Percentiles rank a stretch among this genome's conserved stretches.
phyloP scores from a whole-genome alignment of 2,797 vertebrate species.

The Cynodonichthys magdalenae region DNA sequence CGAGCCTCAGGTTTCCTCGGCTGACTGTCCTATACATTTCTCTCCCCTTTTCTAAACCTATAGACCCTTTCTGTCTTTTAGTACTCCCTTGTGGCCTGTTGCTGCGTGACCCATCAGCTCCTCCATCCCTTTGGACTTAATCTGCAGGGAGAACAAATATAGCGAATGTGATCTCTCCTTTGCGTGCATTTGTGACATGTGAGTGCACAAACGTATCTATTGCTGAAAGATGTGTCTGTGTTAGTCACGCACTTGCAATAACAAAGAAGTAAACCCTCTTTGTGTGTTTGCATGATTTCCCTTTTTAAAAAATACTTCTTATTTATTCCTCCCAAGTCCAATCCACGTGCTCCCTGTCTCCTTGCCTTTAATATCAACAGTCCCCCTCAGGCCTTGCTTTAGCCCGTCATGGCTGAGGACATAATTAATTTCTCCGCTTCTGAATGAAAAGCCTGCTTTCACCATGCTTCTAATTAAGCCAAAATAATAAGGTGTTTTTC shows the following conservation, averaged over 20 bases:
- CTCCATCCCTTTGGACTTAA: slow-evolving; percentile 38
- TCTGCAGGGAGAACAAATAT: slow-evolving; percentile 65
- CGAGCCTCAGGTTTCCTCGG: slow-evolving; percentile 41
- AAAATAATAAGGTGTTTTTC: slow-evolving; percentile 67
- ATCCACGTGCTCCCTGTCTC: slow-evolving; percentile 34
- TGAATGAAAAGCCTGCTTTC: slow-evolving; percentile 75
- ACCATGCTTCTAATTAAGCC: slow-evolving; percentile 71
- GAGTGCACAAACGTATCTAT: slow-evolving; percentile 46
- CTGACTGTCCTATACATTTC: slow-evolving; percentile 43
- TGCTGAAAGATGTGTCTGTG: slow-evolving; percentile 16
- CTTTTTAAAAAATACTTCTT: slow-evolving; percentile 55
- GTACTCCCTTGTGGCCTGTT: slow-evolving; percentile 51
- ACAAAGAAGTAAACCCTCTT: slow-evolving; percentile 30
- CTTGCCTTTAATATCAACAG: slow-evolving; percentile 71
- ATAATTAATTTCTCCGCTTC: slow-evolving; percentile 77
- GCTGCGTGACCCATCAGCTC: slow-evolving; percentile 45
- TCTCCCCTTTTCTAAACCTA: slow-evolving; percentile 36
- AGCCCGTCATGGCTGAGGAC: slow-evolving; percentile 69
- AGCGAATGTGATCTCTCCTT: slow-evolving; percentile 49
- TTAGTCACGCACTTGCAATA: slow-evolving; percentile 24
- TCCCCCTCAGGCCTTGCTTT: slow-evolving; percentile 68
- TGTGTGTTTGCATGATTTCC: slow-evolving; percentile 30
- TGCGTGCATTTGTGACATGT: slow-evolving; percentile 46
- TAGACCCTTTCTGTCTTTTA: slow-evolving; percentile 38
- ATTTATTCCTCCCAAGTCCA: slow-evolving; percentile 50